Evolutionary conservation across 2,888 invertebrate genomes (phyloP).

Genomic region (Labia minor): DNA sequence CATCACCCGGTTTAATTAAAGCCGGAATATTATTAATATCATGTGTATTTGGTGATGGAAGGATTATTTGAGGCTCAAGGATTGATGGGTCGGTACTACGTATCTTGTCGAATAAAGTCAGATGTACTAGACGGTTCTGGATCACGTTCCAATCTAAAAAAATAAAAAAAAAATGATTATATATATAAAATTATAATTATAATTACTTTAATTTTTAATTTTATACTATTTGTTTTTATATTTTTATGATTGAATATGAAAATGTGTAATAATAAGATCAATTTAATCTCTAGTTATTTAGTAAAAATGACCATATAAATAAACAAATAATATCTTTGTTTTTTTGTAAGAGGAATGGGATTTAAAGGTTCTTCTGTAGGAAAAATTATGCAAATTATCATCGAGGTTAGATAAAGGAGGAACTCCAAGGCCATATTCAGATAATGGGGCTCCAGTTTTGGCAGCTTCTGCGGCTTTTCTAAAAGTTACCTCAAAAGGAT

Average conservation of each 20-base stretch:
- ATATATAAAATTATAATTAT: too few relatives aligned
- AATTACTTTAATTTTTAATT: too few relatives aligned
- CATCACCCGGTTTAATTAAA: not conserved
- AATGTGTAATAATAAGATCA: too few relatives aligned
- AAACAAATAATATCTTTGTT: slow-evolving; percentile 18
- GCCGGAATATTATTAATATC: not conserved
- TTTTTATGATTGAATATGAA: too few relatives aligned
- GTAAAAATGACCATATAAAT: too few relatives aligned
- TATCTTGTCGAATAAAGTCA: not conserved
- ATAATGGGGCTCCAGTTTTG: slow-evolving; percentile 37
- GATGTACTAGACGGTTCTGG: not conserved
- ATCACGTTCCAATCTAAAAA: not conserved
- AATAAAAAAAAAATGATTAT: too few relatives aligned
- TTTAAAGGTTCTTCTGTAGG: slow-evolving; percentile 34
- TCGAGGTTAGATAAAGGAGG: slow-evolving; percentile 36
- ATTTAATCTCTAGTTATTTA: too few relatives aligned
- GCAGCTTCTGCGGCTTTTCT: slow-evolving; percentile 70
- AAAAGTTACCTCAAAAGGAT: slow-evolving; percentile 91
- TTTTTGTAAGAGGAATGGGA: slow-evolving; percentile 25
- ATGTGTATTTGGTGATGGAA: not conserved
- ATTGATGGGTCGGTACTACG: too few relatives aligned
- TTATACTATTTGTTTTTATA: too few relatives aligned
- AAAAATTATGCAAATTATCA: slow-evolving; percentile 70
- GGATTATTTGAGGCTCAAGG: not conserved
- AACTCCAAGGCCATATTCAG: slow-evolving; percentile 30